Conservation (phyloP, 2,113 vertebrate species). For the Alethe diademata region DNA sequence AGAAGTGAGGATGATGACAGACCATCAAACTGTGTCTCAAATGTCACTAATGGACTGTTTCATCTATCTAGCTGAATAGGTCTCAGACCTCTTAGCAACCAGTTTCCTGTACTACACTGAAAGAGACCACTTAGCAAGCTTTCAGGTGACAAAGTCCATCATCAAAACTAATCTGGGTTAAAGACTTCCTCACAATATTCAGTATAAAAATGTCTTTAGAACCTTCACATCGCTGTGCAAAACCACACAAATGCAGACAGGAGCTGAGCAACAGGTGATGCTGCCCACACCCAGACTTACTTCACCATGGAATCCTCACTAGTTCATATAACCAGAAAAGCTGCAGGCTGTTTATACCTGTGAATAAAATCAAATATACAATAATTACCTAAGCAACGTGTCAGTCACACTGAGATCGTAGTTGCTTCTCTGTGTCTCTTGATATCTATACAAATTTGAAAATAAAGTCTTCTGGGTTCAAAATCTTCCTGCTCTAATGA, state of each 20-base stretch:
- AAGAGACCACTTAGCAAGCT: background rate
- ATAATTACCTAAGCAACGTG: background rate
- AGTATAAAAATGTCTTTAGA: background rate
- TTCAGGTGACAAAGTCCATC: background rate
- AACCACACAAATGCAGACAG: background rate
- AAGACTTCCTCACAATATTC: background rate
- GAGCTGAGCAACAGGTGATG: background rate
- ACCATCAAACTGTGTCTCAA: background rate
- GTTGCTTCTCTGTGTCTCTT: background rate
- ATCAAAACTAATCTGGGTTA: background rate
- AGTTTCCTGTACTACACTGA: background rate
- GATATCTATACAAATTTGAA: background rate
- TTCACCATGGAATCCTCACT: background rate
- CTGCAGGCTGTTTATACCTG: background rate
- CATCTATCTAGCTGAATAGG: background rate
- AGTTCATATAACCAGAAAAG: background rate
- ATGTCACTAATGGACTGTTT: background rate
- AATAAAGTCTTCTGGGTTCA: background rate
- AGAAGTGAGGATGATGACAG: background rate
- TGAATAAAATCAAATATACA: background rate
- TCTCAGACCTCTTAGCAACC: background rate
- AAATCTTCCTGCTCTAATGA: background rate
- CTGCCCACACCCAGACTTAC: background rate
- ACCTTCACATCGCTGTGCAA: rapidly evolving
- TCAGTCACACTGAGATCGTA: background rate